A percentile compares a stretch with the other conserved stretches of the same genome.
These are phyloP conservation scores for Nesoenas mayeri DNA, from an alignment of 2,113 vertebrate species.

Conservation along the genomic window DNA sequence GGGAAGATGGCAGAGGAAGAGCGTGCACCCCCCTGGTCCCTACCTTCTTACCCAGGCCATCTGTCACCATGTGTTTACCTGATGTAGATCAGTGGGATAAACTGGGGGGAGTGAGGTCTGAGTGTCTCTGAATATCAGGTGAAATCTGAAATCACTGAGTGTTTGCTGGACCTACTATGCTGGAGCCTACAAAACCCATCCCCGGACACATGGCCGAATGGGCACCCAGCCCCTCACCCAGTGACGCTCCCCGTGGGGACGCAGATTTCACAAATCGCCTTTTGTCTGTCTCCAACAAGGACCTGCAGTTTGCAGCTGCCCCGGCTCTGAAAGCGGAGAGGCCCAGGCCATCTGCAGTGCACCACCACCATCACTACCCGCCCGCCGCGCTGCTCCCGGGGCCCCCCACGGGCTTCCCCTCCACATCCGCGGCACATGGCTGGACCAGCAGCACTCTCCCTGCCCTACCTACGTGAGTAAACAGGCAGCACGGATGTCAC, in stretches of 20 bases:
- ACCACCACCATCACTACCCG: slow-evolving; percentile 85
- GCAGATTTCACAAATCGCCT: background rate
- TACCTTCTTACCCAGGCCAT: background rate
- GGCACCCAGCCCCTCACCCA: background rate
- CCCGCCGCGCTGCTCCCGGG: slow-evolving; percentile 12
- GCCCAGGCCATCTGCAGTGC: slow-evolving; percentile 63
- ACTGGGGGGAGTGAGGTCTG: background rate
- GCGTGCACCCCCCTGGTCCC: rapidly evolving
- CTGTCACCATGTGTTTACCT: background rate
- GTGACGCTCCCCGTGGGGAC: rapidly evolving
- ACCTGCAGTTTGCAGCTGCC: slow-evolving; percentile 30
- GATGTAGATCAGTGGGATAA: rapidly evolving
- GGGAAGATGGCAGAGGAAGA: background rate
- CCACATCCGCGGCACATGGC: slow-evolving; percentile 22
- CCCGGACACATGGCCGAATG: background rate
- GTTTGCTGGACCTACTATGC: background rate
- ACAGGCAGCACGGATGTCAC: rapidly evolving
- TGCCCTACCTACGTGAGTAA: slow-evolving; percentile 66
- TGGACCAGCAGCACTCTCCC: slow-evolving; percentile 41
- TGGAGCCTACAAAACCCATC: background rate
- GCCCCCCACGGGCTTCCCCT: slow-evolving; percentile 25
- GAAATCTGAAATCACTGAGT: background rate
- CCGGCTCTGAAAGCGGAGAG: slow-evolving; percentile 61
- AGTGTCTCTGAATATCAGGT: background rate
- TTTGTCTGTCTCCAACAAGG: slow-evolving; percentile 49